phyloP scores from a whole-genome alignment of 2,888 invertebrate species.

The Hyalella azteca region DNA sequence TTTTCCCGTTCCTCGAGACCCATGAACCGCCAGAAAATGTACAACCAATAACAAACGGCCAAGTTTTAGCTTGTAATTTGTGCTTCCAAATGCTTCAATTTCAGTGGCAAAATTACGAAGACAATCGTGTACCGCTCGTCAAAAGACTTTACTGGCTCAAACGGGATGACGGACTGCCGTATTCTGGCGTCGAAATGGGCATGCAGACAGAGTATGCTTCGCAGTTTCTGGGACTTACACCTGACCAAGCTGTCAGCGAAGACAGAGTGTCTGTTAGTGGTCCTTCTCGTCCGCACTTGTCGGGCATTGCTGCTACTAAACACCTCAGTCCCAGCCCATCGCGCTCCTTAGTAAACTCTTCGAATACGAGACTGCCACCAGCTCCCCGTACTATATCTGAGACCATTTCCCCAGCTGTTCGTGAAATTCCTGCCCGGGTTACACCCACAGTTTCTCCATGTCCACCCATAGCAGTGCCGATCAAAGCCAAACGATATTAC shows the following conservation, averaged over 20 bases:
- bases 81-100: conserved; percentile 85
- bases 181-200: conserved; percentile 86
- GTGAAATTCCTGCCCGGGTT: background rate
- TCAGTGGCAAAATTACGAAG: conserved; percentile 91
- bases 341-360: background rate
- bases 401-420: background rate
- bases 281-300: background rate
- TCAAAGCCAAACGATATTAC: background rate
- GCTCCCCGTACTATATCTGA: background rate
- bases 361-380: background rate
- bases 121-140: conserved; percentile 81
- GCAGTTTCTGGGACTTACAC: conserved; percentile 71
- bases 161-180: conserved; percentile 86
- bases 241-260: conserved; percentile 41
- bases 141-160: conserved; percentile 93
- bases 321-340: background rate
- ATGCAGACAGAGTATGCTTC: conserved; percentile 92
- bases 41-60: conserved; percentile 62
- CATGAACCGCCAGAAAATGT: conserved; percentile 84
- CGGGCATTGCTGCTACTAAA: background rate
- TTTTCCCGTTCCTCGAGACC: conserved; percentile 89
- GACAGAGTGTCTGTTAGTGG: conserved; percentile 4
- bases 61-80: conserved; percentile 79
- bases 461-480: background rate
- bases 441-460: background rate